phyloP scores from a whole-genome alignment of 2,113 vertebrate species.

The Cariama cristata region DNA sequence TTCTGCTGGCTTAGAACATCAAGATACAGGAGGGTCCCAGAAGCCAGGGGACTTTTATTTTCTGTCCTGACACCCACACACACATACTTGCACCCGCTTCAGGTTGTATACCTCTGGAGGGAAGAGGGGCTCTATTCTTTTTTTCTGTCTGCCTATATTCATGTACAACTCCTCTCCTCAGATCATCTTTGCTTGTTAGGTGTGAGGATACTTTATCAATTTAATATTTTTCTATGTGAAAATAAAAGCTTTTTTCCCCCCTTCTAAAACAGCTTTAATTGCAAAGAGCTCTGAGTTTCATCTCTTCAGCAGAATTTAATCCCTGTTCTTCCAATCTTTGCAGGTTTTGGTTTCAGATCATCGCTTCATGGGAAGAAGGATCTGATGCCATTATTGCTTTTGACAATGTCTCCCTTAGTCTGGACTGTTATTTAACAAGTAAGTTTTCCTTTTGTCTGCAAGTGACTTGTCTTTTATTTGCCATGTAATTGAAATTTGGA shows the following conservation, averaged over 20 bases:
- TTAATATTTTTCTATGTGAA: neutral
- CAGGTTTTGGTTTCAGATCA: slow-evolving; percentile 97
- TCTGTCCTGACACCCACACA: neutral
- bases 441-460: slow-evolving; percentile 74
- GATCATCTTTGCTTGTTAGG: neutral
- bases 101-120: neutral
- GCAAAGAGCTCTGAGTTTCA: neutral
- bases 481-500: neutral
- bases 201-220: neutral
- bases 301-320: slow-evolving; percentile 29
- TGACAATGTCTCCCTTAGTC: slow-evolving; percentile 93
- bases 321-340: neutral
- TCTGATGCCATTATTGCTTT: slow-evolving; percentile 86
- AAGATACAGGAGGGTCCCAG: neutral
- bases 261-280: neutral
- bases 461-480: slow-evolving; percentile 14
- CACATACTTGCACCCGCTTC: neutral
- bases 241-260: neutral
- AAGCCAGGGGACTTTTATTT: neutral
- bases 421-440: slow-evolving; percentile 98
- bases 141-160: neutral
- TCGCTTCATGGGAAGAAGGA: slow-evolving; percentile 83
- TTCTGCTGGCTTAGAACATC: neutral
- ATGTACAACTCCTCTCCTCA: neutral
- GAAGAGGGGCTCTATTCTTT: neutral